phyloP scores from a whole-genome alignment of 2,888 invertebrate species.

The Microctonus brassicae region DNA sequence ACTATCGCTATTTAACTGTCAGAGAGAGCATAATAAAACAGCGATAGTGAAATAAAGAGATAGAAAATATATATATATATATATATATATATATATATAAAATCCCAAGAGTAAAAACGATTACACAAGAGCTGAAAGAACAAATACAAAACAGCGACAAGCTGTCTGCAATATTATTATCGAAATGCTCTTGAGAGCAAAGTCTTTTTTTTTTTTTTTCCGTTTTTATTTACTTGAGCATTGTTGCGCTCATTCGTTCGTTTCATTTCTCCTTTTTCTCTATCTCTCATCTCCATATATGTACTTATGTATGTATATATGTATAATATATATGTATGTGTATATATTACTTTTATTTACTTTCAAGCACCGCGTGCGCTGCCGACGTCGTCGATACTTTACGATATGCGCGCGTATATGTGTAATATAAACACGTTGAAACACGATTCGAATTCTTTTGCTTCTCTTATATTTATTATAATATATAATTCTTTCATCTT shows the following conservation, averaged over 20 bases:
- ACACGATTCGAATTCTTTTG: slow-evolving; percentile 23
- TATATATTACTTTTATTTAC: slow-evolving; percentile 2
- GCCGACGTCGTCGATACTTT: slow-evolving; percentile 42
- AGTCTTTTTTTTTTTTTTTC: slow-evolving; percentile 9
- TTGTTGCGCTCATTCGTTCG: background rate
- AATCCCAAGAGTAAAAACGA: slow-evolving; percentile 36
- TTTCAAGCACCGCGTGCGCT: background rate
- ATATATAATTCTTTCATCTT: background rate
- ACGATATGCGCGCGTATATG: too few relatives aligned
- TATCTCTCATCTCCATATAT: too few relatives aligned
- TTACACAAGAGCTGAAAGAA: slow-evolving; percentile 41
- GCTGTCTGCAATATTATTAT: slow-evolving; percentile 49
- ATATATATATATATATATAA: background rate
- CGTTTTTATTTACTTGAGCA: background rate
- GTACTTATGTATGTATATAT: too few relatives aligned
- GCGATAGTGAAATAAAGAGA: background rate
- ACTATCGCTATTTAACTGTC: background rate
- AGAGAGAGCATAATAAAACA: background rate
- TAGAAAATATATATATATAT: too few relatives aligned
- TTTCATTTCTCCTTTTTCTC: background rate
- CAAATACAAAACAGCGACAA: slow-evolving; percentile 44
- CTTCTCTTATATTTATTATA: too few relatives aligned
- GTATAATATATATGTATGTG: too few relatives aligned
- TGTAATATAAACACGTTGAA: slow-evolving; percentile 16
- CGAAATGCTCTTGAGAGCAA: slow-evolving; percentile 37